These are phyloP conservation scores for Oreochromis grahami DNA, from an alignment of 2,797 vertebrate genomes.

Conservation along the genomic window DNA sequence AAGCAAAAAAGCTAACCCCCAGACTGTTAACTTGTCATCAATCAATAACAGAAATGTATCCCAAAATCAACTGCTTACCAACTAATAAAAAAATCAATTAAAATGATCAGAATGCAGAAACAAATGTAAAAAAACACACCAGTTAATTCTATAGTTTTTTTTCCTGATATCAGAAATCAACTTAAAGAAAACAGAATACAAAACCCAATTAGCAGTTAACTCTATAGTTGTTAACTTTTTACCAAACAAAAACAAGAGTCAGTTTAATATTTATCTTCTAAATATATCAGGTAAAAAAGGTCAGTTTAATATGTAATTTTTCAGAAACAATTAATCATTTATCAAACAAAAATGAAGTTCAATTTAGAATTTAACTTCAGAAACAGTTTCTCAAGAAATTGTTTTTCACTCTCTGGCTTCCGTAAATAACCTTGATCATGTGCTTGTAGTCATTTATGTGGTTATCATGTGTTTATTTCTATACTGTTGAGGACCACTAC, in stretches of 20 bases:
- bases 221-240: not conserved
- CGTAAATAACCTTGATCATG: accelerated
- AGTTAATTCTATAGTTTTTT: not conserved
- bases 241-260: not conserved
- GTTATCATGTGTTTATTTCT: not conserved
- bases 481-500: not conserved
- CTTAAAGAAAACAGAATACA: not conserved
- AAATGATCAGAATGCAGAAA: not conserved
- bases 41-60: not conserved
- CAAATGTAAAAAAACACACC: not conserved
- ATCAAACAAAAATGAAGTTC: not conserved
- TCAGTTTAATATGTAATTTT: not conserved
- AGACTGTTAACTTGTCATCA: not conserved
- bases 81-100: not conserved
- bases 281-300: not conserved
- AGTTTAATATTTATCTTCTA: not conserved
- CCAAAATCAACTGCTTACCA: not conserved
- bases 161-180: not conserved
- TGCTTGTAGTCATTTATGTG: not conserved
- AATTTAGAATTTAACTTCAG: not conserved
- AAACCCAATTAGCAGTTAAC: not conserved
- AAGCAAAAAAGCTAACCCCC: not conserved
- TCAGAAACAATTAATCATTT: not conserved
- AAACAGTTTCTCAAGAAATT: not conserved
- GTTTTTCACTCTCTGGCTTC: not conserved